These are phyloP conservation scores for Nephrotoma flavescens DNA, from an alignment of 2,888 invertebrate genomes.

Conservation along the genomic window DNA sequence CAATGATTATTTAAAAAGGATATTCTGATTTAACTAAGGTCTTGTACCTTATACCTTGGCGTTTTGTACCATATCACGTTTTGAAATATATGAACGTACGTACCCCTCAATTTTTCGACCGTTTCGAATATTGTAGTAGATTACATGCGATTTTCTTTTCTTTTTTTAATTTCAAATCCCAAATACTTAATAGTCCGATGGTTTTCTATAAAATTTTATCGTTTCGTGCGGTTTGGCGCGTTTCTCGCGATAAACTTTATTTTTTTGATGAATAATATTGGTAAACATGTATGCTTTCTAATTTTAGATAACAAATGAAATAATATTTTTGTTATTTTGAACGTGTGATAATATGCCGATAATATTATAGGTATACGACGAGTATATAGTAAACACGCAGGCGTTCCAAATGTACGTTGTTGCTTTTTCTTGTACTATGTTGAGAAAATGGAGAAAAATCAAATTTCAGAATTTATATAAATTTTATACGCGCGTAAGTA, in stretches of 20 bases:
- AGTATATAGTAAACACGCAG: not conserved
- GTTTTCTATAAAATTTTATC: not conserved
- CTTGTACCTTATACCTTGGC: too few species aligned
- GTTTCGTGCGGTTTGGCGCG: not conserved
- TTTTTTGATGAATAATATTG: not conserved
- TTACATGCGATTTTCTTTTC: not conserved
- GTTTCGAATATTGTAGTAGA: not conserved
- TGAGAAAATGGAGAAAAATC: not conserved
- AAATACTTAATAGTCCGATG: not conserved
- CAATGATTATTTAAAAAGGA: too few species aligned
- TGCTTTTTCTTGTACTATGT: not conserved
- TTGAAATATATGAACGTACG: too few species aligned
- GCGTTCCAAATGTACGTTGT: not conserved
- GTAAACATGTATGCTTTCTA: not conserved
- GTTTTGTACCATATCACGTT: too few species aligned
- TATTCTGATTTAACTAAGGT: too few species aligned
- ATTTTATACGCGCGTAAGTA: not conserved
- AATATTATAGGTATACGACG: not conserved
- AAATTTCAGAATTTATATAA: not conserved
- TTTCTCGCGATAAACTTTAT: not conserved
- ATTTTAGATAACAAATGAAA: not conserved
- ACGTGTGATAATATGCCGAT: not conserved
- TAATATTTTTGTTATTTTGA: not conserved
- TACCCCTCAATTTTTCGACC: not conserved
- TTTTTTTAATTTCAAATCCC: not conserved